A percentile compares a stretch with the other conserved stretches of the same genome.
These are phyloP conservation scores for Tachysurus fulvidraco DNA, from an alignment of 2,113 vertebrate genomes.

Conservation along the genomic window DNA sequence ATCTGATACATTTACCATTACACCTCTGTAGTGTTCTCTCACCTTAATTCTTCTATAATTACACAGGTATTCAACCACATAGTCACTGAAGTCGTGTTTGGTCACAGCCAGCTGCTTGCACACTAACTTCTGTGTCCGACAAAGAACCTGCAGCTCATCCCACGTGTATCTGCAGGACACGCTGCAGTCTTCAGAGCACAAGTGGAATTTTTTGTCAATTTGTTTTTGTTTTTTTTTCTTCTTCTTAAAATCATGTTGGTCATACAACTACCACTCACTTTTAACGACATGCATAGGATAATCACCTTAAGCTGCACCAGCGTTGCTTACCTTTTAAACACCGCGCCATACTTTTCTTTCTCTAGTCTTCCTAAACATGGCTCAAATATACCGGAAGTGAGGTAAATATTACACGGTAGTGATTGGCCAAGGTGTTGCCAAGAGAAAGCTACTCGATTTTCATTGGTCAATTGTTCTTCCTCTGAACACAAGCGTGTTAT, in stretches of 20 bases:
- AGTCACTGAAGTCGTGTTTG: slow-evolving; percentile 77
- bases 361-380: slow-evolving; percentile 53
- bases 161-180: slow-evolving; percentile 76
- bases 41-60: slow-evolving; percentile 81
- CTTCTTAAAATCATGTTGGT: not conserved
- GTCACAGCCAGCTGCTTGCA: slow-evolving; percentile 76
- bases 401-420: not conserved
- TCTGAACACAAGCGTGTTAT: not conserved
- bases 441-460: not conserved
- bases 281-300: not conserved
- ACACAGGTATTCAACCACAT: slow-evolving; percentile 86
- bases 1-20: not conserved
- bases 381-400: slow-evolving; percentile 4
- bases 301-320: not conserved
- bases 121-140: slow-evolving; percentile 71
- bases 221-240: not conserved
- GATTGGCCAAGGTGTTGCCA: slow-evolving; percentile 60
- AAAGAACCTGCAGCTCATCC: slow-evolving; percentile 76
- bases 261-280: not conserved
- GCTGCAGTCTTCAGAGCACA: slow-evolving; percentile 66
- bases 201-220: no score
- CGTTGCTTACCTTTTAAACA: slow-evolving; percentile 69
- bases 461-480: slow-evolving; percentile 18
- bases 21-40: slow-evolving; percentile 34
- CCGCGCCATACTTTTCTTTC: slow-evolving; percentile 70